Conservation (phyloP, 2,888 invertebrate genomes). For the Pristionchus fissidentatus region DNA sequence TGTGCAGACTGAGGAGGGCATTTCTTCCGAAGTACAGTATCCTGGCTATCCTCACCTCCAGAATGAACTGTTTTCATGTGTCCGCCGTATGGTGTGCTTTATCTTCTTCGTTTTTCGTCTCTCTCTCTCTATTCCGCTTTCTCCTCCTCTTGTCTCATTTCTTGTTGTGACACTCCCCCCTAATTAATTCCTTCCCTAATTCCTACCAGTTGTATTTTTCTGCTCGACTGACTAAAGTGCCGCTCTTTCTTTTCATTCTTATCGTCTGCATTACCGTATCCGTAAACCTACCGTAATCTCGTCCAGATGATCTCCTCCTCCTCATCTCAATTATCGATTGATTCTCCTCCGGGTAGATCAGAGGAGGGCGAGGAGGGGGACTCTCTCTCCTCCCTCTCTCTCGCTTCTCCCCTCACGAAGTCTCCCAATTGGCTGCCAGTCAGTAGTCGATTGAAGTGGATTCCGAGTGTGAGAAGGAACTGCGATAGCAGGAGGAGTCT, state of each 20-base stretch:
- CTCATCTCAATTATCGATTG: too few species aligned
- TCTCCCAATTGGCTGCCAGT: conserved; percentile 11
- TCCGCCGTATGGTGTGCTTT: too few species aligned
- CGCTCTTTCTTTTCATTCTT: not conserved
- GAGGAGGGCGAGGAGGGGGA: conserved; percentile 14
- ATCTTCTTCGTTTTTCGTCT: not conserved
- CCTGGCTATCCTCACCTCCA: too few species aligned
- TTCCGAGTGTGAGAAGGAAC: conserved; percentile 18
- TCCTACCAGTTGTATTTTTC: conserved; percentile 7
- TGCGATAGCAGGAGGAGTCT: conserved; percentile 24
- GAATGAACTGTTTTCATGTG: too few species aligned
- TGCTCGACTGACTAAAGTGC: not conserved
- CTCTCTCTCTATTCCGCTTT: not conserved
- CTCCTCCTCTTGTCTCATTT: conserved; percentile 14
- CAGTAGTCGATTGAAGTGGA: conserved; percentile 4
- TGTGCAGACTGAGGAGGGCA: too few species aligned
- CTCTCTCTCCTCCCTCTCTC: conserved; percentile 8
- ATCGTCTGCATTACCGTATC: not conserved
- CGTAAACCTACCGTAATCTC: not conserved
- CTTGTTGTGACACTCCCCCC: conserved; percentile 15
- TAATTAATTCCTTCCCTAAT: conserved; percentile 28
- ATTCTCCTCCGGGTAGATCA: too few species aligned
- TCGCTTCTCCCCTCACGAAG: conserved; percentile 7
- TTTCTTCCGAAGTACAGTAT: too few species aligned
- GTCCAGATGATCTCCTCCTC: conserved; percentile 19